Conservation (phyloP, 92 coral and sea anemone species). For the Pocillopora meandrina region DNA sequence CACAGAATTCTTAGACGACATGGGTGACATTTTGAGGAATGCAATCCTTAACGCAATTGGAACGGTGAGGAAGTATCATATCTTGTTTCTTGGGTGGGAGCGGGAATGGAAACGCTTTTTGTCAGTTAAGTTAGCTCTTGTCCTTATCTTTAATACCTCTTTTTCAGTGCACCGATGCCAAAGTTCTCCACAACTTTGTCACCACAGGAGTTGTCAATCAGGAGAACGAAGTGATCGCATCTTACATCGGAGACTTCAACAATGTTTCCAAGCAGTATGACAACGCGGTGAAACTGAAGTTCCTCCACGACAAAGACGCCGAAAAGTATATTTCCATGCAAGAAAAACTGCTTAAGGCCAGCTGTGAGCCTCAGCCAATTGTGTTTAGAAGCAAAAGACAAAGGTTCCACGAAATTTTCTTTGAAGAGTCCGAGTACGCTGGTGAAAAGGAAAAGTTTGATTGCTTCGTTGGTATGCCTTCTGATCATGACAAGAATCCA, state of each 20-base stretch:
- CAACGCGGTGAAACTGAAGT: conserved; percentile 44
- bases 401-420: conserved; percentile 31
- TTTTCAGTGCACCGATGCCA: conserved; percentile 32
- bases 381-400: conserved; percentile 41
- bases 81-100: no score
- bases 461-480: conserved; percentile 61
- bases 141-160: background rate
- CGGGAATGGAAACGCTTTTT: no score
- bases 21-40: conserved; percentile 71
- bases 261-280: conserved; percentile 44
- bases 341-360: background rate
- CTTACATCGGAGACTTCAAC: conserved; percentile 43
- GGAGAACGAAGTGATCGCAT: conserved; percentile 52
- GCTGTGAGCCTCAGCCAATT: conserved; percentile 8
- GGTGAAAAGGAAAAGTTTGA: conserved; percentile 44
- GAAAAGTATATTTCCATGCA: conserved; percentile 20
- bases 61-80: conserved; percentile 40
- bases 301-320: conserved; percentile 40
- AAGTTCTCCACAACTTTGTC: conserved; percentile 52
- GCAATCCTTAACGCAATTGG: conserved; percentile 72
- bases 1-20: conserved; percentile 65
- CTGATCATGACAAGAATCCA: conserved; percentile 42
- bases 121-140: no score
- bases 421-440: conserved; percentile 22
- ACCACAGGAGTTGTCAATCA: conserved; percentile 52